These are phyloP conservation scores for Leucophenga maculata DNA, from an alignment of 2,888 invertebrate genomes.

Conservation along the genomic window DNA sequence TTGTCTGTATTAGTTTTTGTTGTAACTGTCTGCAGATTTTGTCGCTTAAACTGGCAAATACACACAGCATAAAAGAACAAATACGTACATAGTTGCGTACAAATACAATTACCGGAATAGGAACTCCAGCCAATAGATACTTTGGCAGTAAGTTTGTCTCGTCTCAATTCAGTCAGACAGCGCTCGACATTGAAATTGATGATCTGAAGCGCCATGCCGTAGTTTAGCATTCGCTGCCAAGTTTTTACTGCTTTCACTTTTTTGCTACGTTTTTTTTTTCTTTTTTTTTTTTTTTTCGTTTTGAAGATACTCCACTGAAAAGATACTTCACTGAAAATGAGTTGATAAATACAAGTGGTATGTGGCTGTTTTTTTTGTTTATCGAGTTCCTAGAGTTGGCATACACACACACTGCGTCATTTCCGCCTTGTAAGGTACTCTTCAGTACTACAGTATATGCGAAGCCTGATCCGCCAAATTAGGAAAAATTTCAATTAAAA, in stretches of 20 bases:
- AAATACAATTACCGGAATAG: background rate
- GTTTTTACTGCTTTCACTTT: constrained; percentile 65
- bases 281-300: constrained; percentile 28
- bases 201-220: constrained; percentile 46
- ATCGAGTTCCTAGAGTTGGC: background rate
- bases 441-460: constrained; percentile 22
- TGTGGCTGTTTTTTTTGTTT: constrained; percentile 45
- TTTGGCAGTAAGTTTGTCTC: background rate
- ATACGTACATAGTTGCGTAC: background rate
- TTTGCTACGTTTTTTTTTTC: constrained; percentile 29
- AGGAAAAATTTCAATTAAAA: constrained; percentile 68
- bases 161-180: constrained; percentile 37
- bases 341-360: too few relatives aligned
- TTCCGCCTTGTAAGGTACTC: background rate
- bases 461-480: constrained; percentile 62
- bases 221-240: constrained; percentile 32
- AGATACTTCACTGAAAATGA: background rate
- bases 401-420: too few relatives aligned
- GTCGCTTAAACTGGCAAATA: background rate
- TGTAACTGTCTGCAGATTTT: constrained; percentile 17
- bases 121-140: constrained; percentile 11
- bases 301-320: background rate
- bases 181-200: constrained; percentile 65
- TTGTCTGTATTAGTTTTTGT: constrained; percentile 22
- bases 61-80: background rate